phyloP scores from a whole-genome alignment of 2,888 invertebrate genomes.

The Drosophila nigricruria region DNA sequence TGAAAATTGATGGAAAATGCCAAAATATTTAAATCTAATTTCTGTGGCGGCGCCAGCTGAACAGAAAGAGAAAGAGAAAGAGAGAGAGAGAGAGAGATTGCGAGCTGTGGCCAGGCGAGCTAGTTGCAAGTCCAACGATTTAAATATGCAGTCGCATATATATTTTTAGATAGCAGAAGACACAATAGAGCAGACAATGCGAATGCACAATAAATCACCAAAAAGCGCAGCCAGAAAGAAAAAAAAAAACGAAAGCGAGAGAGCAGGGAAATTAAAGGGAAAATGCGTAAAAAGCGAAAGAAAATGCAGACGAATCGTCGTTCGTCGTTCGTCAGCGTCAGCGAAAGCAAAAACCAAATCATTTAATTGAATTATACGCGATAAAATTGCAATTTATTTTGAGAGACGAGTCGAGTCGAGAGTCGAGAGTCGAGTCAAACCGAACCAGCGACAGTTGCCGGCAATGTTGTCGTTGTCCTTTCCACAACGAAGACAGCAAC shows the following conservation, averaged over 20 bases:
- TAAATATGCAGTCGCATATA: slow-evolving; percentile 67
- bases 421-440: background rate
- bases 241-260: slow-evolving; percentile 22
- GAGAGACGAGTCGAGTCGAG: slow-evolving; percentile 13
- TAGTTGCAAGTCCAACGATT: slow-evolving; percentile 48
- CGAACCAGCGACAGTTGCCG: slow-evolving; percentile 5
- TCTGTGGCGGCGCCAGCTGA: slow-evolving; percentile 34
- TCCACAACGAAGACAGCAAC: slow-evolving; percentile 56
- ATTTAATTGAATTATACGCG: slow-evolving; percentile 71
- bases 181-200: slow-evolving; percentile 56
- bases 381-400: slow-evolving; percentile 71
- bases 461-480: slow-evolving; percentile 50
- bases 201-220: slow-evolving; percentile 62
- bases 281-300: slow-evolving; percentile 11
- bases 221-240: slow-evolving; percentile 52
- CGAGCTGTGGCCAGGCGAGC: background rate
- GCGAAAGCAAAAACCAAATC: slow-evolving; percentile 50
- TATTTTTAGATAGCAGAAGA: slow-evolving; percentile 66
- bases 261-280: slow-evolving; percentile 10
- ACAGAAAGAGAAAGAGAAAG: background rate
- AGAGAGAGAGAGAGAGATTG: background rate
- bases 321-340: slow-evolving; percentile 41
- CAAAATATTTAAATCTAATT: slow-evolving; percentile 79
- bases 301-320: slow-evolving; percentile 42
- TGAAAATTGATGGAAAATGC: slow-evolving; percentile 80